Evolutionary conservation across 2,888 invertebrate species (phyloP), one percentile per base, ranked within the genome.

Genomic region (Coronaproctus castanopsis): DNA sequence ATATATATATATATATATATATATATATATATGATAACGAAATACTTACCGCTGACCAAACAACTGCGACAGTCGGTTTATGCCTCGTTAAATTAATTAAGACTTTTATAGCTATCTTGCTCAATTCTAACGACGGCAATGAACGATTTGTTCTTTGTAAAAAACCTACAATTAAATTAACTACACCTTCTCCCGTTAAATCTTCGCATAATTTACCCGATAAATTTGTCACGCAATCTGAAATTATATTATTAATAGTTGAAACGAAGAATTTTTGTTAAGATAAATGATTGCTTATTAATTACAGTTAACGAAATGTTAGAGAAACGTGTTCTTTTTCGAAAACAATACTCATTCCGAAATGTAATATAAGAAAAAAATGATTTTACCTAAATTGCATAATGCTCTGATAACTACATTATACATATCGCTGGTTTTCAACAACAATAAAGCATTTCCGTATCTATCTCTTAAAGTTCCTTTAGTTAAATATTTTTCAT

Each of bases 71-170:
- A 20, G 59, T 59, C 21, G 59, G 59, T 19, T 19, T 20, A 22
- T 61, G 61, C 19, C 59, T 54, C 21, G 61, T 54, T 51, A 63
- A 50, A 49, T 63, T 63, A 20, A 55, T 60, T 1, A 63, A 58
- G 3, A 62, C 62, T n/a, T 61, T 55, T 10, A 62, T 56, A 21
- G 60, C 57, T 14, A 61, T 57, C 52, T 60, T 54, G 36, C 59
- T 58, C 10, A 60, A 53, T 18, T 60, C 63, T 20, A 60, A 22
- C 10, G 62, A 58, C 14, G 63, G 63, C 55, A 58, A 58, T 18
- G 63, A 63, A 57, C 60, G 61, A 36, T 63, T 63, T 21, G 61
- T 60, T 57, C 57, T 48, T 18, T 57, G 52, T 8, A 63, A 49
- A n/a, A 63, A 60, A 55, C 21, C 36, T 10, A 63, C 60, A 52